A percentile compares a stretch with the other conserved stretches of the same genome.
These are phyloP conservation scores for Synergus laeviventris DNA, from an alignment of 2,888 invertebrate species.

Conservation along the genomic window DNA sequence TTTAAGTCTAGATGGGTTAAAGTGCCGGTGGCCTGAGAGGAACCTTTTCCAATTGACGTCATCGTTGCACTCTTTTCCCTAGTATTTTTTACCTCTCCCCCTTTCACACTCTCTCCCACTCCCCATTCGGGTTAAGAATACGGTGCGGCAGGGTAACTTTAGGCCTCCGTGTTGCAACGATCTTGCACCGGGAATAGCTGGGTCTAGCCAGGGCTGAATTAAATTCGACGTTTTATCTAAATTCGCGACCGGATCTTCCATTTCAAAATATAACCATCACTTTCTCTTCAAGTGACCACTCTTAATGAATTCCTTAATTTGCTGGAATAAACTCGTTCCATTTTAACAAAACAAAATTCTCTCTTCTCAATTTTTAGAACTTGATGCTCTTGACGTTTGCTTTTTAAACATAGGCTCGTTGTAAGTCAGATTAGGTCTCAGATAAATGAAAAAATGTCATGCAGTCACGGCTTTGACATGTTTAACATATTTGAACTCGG, in stretches of 20 bases:
- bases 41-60: constrained; percentile 76
- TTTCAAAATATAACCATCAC: constrained; percentile 49
- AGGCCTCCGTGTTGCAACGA: constrained; percentile 65
- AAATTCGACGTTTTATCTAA: constrained; percentile 51
- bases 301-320: constrained; percentile 42
- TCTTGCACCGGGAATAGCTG: constrained; percentile 65
- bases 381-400: not conserved
- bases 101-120: constrained; percentile 46
- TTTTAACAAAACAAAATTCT: not conserved
- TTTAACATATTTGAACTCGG: not conserved
- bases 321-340: not conserved
- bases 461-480: not conserved
- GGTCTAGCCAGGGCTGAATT: constrained; percentile 62
- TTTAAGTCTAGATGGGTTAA: constrained; percentile 46
- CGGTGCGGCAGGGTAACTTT: constrained; percentile 65
- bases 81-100: constrained; percentile 48
- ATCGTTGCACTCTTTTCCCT: constrained; percentile 65
- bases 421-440: not conserved
- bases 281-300: constrained; percentile 34
- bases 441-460: not conserved
- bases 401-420: not conserved
- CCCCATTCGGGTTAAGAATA: constrained; percentile 66
- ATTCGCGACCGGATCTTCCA: constrained; percentile 50
- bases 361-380: not conserved
- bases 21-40: constrained; percentile 54